Percentiles rank a stretch among this genome's conserved stretches.
phyloP scores from a whole-genome alignment of 92 coral and sea anemone species.

The Parazoanthus darwini region DNA sequence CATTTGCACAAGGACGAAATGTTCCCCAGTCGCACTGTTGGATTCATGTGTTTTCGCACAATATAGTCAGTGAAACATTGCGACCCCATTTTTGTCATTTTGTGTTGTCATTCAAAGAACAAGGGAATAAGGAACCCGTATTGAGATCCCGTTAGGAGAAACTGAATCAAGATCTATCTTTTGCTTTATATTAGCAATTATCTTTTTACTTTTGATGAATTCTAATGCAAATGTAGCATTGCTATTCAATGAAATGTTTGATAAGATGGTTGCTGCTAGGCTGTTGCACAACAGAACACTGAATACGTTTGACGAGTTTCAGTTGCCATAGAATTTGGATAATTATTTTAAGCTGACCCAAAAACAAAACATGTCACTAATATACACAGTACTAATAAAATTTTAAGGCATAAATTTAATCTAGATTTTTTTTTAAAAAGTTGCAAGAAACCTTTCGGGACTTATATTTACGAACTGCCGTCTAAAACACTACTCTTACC shows the following conservation, averaged over 20 bases:
- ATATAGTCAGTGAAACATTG: neutral
- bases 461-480: no score
- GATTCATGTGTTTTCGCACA: neutral
- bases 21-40: neutral
- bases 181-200: neutral
- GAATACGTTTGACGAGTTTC: conserved; percentile 16
- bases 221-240: conserved; percentile 20
- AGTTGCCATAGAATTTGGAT: conserved; percentile 29
- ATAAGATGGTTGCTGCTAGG: conserved; percentile 1
- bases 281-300: neutral
- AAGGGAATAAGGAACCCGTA: neutral
- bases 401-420: neutral
- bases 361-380: conserved; percentile 2
- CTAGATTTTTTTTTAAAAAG: neutral
- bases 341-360: neutral
- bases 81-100: neutral
- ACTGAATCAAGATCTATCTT: neutral
- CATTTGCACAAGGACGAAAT: neutral
- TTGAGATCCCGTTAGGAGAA: neutral
- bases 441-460: no score
- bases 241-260: conserved; percentile 8
- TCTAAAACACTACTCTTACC: neutral
- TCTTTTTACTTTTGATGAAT: neutral
- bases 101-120: neutral
- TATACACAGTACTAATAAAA: neutral